Conservation (phyloP, 2,113 vertebrate species). For the Elachura formosa region DNA sequence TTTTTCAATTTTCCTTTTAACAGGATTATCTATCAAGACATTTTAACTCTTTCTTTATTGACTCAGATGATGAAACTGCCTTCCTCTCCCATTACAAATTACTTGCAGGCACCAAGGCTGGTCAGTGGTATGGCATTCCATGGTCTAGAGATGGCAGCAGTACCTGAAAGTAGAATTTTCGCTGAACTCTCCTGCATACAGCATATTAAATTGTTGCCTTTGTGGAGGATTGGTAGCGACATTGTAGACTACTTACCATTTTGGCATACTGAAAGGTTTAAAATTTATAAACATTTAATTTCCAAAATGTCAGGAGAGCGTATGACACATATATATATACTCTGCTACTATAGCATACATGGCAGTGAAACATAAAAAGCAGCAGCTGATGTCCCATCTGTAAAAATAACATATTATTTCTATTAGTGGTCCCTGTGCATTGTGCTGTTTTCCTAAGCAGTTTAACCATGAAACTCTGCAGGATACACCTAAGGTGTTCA, state of each 20-base stretch:
- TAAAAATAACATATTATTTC: not conserved
- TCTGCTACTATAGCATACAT: not conserved
- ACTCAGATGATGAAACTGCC: not conserved
- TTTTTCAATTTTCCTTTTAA: conserved; percentile 22
- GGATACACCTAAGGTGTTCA: not conserved
- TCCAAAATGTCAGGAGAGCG: not conserved
- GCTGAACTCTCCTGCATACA: not conserved
- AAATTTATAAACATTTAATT: not conserved
- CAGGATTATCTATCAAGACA: conserved; percentile 24
- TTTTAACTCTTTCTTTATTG: conserved; percentile 27
- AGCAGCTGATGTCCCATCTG: not conserved
- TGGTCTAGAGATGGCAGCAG: not conserved
- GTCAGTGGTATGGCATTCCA: not conserved
- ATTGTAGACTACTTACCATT: not conserved
- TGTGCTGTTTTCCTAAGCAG: not conserved
- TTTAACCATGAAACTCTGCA: not conserved
- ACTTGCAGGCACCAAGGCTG: not conserved
- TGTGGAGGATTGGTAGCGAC: not conserved
- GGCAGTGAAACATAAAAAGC: not conserved
- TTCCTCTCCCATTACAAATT: not conserved
- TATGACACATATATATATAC: not conserved
- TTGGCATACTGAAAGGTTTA: not conserved
- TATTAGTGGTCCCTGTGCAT: not conserved
- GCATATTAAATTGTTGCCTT: not conserved
- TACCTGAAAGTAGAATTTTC: conserved; percentile 1